A percentile compares a stretch with the other conserved stretches of the same genome.
These are phyloP conservation scores for Lumbricus terrestris DNA, from an alignment of 2,888 invertebrate genomes.

Conservation along the genomic window DNA sequence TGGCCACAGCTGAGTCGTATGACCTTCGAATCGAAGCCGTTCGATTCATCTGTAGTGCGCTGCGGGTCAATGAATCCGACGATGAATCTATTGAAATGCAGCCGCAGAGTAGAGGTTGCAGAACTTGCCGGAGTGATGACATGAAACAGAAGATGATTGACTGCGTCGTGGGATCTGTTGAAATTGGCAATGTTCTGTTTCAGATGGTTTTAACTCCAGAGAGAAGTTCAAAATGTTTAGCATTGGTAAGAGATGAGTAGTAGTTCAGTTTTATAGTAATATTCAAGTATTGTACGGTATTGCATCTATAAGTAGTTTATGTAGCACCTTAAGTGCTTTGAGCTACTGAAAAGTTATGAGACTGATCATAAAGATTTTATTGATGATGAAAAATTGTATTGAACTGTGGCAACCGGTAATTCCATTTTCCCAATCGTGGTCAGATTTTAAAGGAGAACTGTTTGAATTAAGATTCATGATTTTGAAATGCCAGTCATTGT, in stretches of 20 bases:
- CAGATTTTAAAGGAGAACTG: not conserved
- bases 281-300: too few relatives aligned
- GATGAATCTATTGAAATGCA: not conserved
- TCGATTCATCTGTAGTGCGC: not conserved
- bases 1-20: not conserved
- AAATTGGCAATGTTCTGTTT: slow-evolving; percentile 5
- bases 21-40: not conserved
- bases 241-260: not conserved
- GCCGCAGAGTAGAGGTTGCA: not conserved
- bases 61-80: not conserved
- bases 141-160: not conserved
- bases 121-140: not conserved
- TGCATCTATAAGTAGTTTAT: too few relatives aligned
- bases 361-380: too few relatives aligned
- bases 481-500: not conserved
- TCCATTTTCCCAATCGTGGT: not conserved
- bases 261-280: too few relatives aligned
- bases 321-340: too few relatives aligned
- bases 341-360: too few relatives aligned
- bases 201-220: not conserved
- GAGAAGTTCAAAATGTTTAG: slow-evolving; percentile 4
- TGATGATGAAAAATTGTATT: too few relatives aligned
- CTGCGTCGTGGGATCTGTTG: not conserved
- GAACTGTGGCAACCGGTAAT: too few relatives aligned
- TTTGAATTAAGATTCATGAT: not conserved